Evolutionary conservation across 2,113 vertebrate genomes (phyloP).

Genomic region (Mesembrinibis cayennensis): DNA sequence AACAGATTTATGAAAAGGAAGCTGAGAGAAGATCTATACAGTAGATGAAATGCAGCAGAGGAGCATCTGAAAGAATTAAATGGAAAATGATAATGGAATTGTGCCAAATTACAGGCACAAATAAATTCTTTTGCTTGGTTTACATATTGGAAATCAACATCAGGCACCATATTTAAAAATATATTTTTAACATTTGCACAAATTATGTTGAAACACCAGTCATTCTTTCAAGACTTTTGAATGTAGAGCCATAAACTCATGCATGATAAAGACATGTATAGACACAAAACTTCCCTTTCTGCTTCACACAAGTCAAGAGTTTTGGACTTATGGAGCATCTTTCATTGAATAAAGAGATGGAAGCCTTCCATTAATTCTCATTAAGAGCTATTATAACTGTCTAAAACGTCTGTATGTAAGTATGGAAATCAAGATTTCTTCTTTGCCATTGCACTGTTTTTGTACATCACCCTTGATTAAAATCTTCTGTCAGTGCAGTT

Average conservation of each 20-base stretch:
- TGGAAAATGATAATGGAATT: not conserved
- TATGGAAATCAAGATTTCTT: not conserved
- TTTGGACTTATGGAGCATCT: not conserved
- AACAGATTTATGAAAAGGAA: not conserved
- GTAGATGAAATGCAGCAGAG: not conserved
- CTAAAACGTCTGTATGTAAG: not conserved
- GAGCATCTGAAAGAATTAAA: slow-evolving; percentile 6
- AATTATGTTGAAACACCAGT: not conserved
- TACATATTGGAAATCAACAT: not conserved
- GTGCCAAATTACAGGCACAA: not conserved
- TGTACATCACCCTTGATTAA: not conserved
- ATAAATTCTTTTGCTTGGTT: not conserved
- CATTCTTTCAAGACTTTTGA: not conserved
- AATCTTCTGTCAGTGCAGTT: not conserved
- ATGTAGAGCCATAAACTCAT: not conserved
- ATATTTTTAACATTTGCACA: not conserved
- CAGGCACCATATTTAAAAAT: not conserved
- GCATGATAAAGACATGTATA: not conserved
- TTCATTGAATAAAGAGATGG: not conserved
- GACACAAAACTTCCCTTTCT: not conserved
- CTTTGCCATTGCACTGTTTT: not conserved
- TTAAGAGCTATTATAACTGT: not conserved
- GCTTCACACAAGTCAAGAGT: not conserved
- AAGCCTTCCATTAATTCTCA: not conserved
- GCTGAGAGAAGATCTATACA: not conserved